phyloP scores from a whole-genome alignment of 2,888 invertebrate species.

The Ypsolopha sequella region DNA sequence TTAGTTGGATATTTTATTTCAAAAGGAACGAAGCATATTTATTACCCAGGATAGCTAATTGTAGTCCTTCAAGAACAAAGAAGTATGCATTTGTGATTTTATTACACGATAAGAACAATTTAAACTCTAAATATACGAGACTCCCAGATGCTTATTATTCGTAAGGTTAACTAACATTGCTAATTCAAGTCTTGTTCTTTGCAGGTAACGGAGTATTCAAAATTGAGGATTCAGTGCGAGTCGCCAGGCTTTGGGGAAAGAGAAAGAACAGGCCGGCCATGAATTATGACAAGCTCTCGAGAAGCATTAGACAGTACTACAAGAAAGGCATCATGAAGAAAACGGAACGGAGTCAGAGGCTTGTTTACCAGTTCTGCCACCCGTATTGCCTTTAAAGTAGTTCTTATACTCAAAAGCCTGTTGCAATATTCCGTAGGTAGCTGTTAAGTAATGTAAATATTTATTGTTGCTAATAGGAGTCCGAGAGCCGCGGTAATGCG shows the following conservation, averaged over 20 bases:
- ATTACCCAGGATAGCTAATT: too few relatives aligned
- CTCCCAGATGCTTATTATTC: too few relatives aligned
- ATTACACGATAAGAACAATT: too few relatives aligned
- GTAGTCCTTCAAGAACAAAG: too few relatives aligned
- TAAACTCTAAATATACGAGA: too few relatives aligned
- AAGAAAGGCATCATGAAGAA: slow-evolving; percentile 99
- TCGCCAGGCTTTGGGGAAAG: slow-evolving; percentile 98
- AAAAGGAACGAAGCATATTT: too few relatives aligned
- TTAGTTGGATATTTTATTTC: too few relatives aligned
- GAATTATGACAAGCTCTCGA: slow-evolving; percentile 99
- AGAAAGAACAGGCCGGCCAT: slow-evolving; percentile 98
- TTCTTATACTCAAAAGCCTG: slow-evolving; percentile 2
- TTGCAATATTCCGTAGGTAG: slow-evolving; percentile 20
- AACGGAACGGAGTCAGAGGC: slow-evolving; percentile 96
- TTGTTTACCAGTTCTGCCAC: slow-evolving; percentile 99
- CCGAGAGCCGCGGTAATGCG: slow-evolving; percentile 64
- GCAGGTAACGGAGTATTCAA: slow-evolving; percentile 93
- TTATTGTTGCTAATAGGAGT: slow-evolving; percentile 32
- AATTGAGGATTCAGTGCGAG: slow-evolving; percentile 97
- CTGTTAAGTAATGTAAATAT: slow-evolving; percentile 18
- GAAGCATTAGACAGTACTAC: slow-evolving; percentile 98
- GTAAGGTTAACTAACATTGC: slow-evolving; percentile 34
- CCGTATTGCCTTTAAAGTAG: slow-evolving; percentile 86
- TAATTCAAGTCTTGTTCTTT: slow-evolving; percentile 17
- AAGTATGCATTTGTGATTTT: too few relatives aligned